phyloP scores from a whole-genome alignment of 2,888 invertebrate genomes.

The Acleris sparsana region DNA sequence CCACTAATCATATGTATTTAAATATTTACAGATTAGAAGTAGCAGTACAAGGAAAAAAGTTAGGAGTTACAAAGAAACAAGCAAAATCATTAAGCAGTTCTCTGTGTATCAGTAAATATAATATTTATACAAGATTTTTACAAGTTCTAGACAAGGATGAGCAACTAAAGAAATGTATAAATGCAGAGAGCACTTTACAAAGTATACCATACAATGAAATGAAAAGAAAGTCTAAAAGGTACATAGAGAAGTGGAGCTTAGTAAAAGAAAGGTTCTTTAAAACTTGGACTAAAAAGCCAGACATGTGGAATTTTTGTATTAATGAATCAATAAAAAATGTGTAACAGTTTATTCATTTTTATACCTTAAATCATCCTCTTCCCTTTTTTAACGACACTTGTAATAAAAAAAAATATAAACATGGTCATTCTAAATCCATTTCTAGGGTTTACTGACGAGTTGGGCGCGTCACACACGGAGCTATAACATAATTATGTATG shows the following conservation, averaged over 20 bases:
- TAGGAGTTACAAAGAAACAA: slow-evolving; percentile 90
- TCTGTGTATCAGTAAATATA: slow-evolving; percentile 82
- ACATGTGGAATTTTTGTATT: slow-evolving; percentile 70
- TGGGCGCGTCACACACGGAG: too few species aligned
- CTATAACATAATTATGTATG: too few species aligned
- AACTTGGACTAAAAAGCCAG: slow-evolving; percentile 83
- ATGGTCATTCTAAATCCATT: too few species aligned
- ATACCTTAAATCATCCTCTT: too few species aligned
- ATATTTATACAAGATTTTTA: slow-evolving; percentile 77
- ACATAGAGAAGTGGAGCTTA: slow-evolving; percentile 57
- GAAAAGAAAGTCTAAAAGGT: slow-evolving; percentile 63
- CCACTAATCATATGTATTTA: background rate
- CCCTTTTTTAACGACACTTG: too few species aligned
- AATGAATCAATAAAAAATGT: slow-evolving; percentile 38
- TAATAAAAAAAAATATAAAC: too few species aligned
- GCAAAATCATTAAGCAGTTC: slow-evolving; percentile 63
- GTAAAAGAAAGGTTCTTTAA: slow-evolving; percentile 77
- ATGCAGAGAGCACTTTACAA: slow-evolving; percentile 43
- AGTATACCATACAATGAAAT: slow-evolving; percentile 65
- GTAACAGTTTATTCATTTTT: too few species aligned
- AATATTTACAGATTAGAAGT: slow-evolving; percentile 86
- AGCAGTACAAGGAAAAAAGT: slow-evolving; percentile 89
- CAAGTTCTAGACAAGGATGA: slow-evolving; percentile 59
- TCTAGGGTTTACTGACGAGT: too few species aligned
- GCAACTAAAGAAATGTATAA: slow-evolving; percentile 47